These are phyloP conservation scores for Molorchus minor DNA, from an alignment of 2,888 invertebrate genomes.

Conservation along the genomic window DNA sequence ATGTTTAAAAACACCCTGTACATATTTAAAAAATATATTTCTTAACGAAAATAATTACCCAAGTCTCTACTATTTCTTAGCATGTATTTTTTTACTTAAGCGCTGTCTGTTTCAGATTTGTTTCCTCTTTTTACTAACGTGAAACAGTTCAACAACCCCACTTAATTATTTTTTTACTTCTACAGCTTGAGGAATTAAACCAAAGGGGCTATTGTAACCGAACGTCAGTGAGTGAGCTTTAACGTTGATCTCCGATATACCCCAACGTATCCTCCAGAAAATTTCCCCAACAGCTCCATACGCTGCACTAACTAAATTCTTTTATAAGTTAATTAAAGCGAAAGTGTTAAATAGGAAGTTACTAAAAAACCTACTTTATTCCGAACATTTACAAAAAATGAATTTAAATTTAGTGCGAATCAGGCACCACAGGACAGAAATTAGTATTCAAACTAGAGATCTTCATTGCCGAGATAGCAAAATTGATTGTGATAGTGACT, in stretches of 20 bases:
- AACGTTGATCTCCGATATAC: slow-evolving; percentile 59
- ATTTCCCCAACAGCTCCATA: slow-evolving; percentile 82
- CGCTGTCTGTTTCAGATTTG: too few relatives aligned
- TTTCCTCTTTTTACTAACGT: too few relatives aligned
- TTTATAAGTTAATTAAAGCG: slow-evolving; percentile 77
- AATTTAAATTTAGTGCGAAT: slow-evolving; percentile 66
- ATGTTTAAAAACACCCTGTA: too few relatives aligned
- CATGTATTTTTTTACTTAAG: too few relatives aligned
- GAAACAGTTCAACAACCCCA: too few relatives aligned
- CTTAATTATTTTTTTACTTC: slow-evolving; percentile 22
- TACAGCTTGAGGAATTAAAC: slow-evolving; percentile 56
- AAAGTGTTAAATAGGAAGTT: slow-evolving; percentile 76
- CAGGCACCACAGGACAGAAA: slow-evolving; percentile 65
- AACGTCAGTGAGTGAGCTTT: slow-evolving; percentile 65
- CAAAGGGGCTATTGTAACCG: slow-evolving; percentile 68
- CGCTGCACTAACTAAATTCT: slow-evolving; percentile 79
- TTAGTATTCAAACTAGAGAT: slow-evolving; percentile 57
- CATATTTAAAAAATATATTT: too few relatives aligned
- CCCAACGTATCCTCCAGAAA: slow-evolving; percentile 75
- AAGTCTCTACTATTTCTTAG: too few relatives aligned
- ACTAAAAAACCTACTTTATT: slow-evolving; percentile 78
- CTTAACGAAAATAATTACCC: too few relatives aligned
- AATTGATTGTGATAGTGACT: slow-evolving; percentile 61
- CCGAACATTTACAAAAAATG: slow-evolving; percentile 67
- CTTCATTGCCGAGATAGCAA: slow-evolving; percentile 55